A percentile compares a stretch with the other conserved stretches of the same genome.
Conservation (phyloP, 1,140 invertebrate species). For the Cyclargus thomasi region DNA sequence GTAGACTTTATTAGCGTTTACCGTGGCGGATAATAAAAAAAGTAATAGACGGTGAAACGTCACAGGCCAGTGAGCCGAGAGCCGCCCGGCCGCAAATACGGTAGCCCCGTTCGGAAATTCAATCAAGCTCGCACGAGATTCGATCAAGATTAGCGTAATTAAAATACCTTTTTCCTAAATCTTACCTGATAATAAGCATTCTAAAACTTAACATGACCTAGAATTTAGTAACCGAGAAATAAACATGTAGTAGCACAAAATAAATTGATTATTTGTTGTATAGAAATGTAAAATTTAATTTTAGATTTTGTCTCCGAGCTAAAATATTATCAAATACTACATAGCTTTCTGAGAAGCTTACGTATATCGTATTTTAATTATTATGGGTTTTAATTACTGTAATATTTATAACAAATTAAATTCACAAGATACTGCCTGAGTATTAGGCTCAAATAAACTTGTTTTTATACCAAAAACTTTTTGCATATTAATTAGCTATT, state of each 20-base stretch:
- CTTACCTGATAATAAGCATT: not conserved
- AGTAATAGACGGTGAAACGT: conserved; percentile 64
- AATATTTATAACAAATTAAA: no score
- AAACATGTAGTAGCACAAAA: no score
- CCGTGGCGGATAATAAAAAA: conserved; percentile 65
- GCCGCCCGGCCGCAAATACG: conserved; percentile 60
- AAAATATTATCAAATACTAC: no score
- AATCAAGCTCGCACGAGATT: conserved; percentile 70
- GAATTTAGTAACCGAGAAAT: no score
- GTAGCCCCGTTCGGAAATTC: conserved; percentile 69
- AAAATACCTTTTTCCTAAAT: conserved; percentile 66
- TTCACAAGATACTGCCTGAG: no score
- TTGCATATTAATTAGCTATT: not conserved
- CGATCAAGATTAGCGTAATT: conserved; percentile 72
- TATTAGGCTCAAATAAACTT: no score
- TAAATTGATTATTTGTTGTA: no score
- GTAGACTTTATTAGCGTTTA: conserved; percentile 66
- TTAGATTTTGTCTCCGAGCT: no score
- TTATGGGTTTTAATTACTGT: no score
- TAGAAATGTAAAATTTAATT: no score
- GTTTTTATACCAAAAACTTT: not conserved
- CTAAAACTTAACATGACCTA: not conserved
- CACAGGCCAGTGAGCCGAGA: conserved; percentile 63
- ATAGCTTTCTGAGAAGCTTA: no score
- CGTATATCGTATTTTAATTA: no score